Evolutionary conservation across 2,888 invertebrate species (phyloP).

Genomic region (Zeuzera pyrina): DNA sequence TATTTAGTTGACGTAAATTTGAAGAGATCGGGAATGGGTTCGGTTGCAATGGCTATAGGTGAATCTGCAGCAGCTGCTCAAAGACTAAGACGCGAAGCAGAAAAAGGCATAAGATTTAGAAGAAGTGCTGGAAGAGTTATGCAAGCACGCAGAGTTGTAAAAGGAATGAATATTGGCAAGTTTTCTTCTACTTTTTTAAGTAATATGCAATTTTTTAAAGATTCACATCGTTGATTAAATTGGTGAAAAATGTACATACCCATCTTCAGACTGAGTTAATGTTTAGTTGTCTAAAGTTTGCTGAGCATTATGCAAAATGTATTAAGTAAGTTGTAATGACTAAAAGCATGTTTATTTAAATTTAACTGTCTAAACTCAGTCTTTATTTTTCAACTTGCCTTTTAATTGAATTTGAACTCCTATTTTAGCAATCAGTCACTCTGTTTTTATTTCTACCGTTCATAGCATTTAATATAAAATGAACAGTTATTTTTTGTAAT

Average conservation of each 20-base stretch:
- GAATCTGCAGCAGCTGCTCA: constrained; percentile 62
- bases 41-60: constrained; percentile 52
- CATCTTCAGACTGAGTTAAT: too few species aligned
- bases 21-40: constrained; percentile 61
- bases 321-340: too few species aligned
- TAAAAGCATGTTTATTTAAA: too few species aligned
- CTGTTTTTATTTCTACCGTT: neutral
- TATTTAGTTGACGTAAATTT: constrained; percentile 58
- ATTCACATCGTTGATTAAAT: neutral
- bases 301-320: too few species aligned
- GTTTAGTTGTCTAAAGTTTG: too few species aligned
- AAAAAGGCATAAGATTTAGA: constrained; percentile 57
- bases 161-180: constrained; percentile 62
- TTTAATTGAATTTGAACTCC: too few species aligned
- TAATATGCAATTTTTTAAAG: neutral
- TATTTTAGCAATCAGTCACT: too few species aligned
- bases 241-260: neutral
- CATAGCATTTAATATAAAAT: neutral
- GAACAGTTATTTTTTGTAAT: neutral
- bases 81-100: constrained; percentile 55
- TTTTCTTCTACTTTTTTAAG: neutral
- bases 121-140: constrained; percentile 60
- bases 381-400: too few species aligned
- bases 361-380: too few species aligned
- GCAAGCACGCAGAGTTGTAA: constrained; percentile 58